Base-by-base conservation (phyloP, 2,113 vertebrate genomes). In the Anoplopoma fimbria region DNA sequence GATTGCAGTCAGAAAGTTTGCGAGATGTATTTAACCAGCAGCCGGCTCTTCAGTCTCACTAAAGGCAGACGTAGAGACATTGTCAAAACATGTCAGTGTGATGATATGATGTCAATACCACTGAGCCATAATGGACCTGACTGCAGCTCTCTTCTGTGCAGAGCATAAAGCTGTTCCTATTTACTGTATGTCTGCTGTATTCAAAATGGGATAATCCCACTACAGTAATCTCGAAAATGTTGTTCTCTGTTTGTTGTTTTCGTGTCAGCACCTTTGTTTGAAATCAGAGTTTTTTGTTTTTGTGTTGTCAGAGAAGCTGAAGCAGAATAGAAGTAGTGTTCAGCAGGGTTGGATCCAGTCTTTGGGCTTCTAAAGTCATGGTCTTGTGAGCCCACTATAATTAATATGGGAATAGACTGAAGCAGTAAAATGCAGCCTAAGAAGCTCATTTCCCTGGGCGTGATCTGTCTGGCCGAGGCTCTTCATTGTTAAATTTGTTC, bases 361-460 rank as follows among this genome's bases (percentile, higher is more conserved):
- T 83, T 64, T 14, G 49, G 68, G 65, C 31, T 53, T 45, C n/a
- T 71, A 23, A 84, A 73, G 69, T 17, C 49, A 45, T 6, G 69
- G 60, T 90, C 74, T 57, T 70, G 47, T 87, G 75, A 81, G 75
- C 64, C 68, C 51, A 36, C 61, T 65, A 33, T 85, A 61, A 82
- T 85, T 85, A 82, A 82, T 55, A 76, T 80, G 71, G 45, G 15
- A 83, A 67, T 27, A 31, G 45, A 42, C 64, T 68, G 61, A 63
- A 64, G 81, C 38, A 55, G 34, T 31, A 23, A 69, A 78, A 80
- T 65, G 64, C 42, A 45, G 62, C 25, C 45, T 69, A 49, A 63
- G 9, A 51, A 38, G 31, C 68, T 70, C 0, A 19, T 85, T 61
- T 75, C 25, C 75, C 12, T 6, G 29, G 68, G 42, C 15, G 33